These are phyloP conservation scores for Coleophora deauratella DNA, from an alignment of 2,888 invertebrate genomes.

Conservation along the genomic window DNA sequence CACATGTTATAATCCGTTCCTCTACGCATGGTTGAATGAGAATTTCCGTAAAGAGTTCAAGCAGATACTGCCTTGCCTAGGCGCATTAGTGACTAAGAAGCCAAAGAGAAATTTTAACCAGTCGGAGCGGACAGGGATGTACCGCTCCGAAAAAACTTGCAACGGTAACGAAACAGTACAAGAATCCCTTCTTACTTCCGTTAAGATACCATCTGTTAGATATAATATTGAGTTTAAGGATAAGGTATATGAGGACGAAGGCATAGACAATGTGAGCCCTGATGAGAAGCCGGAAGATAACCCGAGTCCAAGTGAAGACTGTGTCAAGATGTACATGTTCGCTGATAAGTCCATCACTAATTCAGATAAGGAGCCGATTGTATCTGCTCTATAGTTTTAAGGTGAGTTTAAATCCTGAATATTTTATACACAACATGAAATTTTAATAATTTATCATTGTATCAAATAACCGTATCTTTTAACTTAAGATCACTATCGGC, in stretches of 20 bases:
- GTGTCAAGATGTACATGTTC: conserved; percentile 67
- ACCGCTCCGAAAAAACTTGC: conserved; percentile 61
- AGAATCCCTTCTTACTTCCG: conserved; percentile 60
- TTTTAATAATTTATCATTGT: too few species aligned
- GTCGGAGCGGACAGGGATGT: conserved; percentile 61
- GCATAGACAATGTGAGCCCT: conserved; percentile 53
- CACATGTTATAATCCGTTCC: conserved; percentile 94
- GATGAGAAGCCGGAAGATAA: conserved; percentile 61
- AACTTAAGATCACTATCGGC: too few species aligned
- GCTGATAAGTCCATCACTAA: conserved; percentile 56
- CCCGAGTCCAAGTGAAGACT: conserved; percentile 61
- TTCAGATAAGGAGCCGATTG: conserved; percentile 64
- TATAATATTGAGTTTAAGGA: conserved; percentile 62
- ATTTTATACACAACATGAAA: too few species aligned
- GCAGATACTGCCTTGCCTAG: conserved; percentile 80
- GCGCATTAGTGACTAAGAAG: conserved; percentile 55
- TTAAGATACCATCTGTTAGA: conserved; percentile 58
- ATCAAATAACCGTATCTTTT: too few species aligned
- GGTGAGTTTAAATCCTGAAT: conserved; percentile 4
- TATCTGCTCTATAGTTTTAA: conserved; percentile 51
- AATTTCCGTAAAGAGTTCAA: conserved; percentile 94
- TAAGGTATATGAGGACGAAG: conserved; percentile 44
- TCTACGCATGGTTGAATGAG: conserved; percentile 97
- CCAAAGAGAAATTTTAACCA: conserved; percentile 54
- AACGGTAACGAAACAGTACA: conserved; percentile 67